Conservation (phyloP, 1,140 invertebrate species). For the Sitodiplosis mosellana region DNA sequence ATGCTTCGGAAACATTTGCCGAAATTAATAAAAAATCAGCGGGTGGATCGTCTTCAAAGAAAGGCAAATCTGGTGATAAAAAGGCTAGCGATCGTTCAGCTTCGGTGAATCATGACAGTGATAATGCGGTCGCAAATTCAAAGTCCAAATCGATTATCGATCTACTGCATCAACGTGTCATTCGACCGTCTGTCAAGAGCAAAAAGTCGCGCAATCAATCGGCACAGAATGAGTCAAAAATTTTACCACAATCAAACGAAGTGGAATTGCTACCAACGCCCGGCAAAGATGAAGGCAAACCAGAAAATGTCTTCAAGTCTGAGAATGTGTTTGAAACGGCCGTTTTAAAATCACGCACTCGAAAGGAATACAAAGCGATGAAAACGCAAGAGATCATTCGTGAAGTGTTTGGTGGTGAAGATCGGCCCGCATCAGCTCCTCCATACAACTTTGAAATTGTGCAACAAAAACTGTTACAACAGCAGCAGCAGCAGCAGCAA, state of each 20-base stretch:
- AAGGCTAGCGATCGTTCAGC: slow-evolving; percentile 10
- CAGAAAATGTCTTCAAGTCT: slow-evolving; percentile 10
- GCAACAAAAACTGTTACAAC: slow-evolving; percentile 7
- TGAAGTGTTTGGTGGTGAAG: slow-evolving; percentile 55
- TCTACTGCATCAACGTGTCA: slow-evolving; percentile 17
- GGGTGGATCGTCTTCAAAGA: background rate
- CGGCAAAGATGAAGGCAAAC: slow-evolving; percentile 26
- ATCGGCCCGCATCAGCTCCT: slow-evolving; percentile 41
- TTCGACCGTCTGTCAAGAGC: background rate
- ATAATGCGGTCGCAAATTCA: background rate
- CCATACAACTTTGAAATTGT: slow-evolving; percentile 19
- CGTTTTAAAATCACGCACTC: slow-evolving; percentile 50
- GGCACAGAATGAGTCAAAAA: background rate
- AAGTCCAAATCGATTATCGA: slow-evolving; percentile 19
- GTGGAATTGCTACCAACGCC: slow-evolving; percentile 42
- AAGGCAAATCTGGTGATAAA: slow-evolving; percentile 7
- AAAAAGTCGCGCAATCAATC: background rate
- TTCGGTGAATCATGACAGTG: background rate
- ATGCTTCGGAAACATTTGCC: slow-evolving; percentile 6
- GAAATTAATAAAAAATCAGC: slow-evolving; percentile 2
- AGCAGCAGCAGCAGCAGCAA: too few species aligned
- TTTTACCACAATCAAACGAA: slow-evolving; percentile 15
- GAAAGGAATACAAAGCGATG: slow-evolving; percentile 53
- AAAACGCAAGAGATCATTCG: slow-evolving; percentile 58
- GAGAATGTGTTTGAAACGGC: slow-evolving; percentile 46